Evolutionary conservation across 2,113 vertebrate genomes (phyloP).

Genomic region (Pseudolaguvia tuberculata): DNA sequence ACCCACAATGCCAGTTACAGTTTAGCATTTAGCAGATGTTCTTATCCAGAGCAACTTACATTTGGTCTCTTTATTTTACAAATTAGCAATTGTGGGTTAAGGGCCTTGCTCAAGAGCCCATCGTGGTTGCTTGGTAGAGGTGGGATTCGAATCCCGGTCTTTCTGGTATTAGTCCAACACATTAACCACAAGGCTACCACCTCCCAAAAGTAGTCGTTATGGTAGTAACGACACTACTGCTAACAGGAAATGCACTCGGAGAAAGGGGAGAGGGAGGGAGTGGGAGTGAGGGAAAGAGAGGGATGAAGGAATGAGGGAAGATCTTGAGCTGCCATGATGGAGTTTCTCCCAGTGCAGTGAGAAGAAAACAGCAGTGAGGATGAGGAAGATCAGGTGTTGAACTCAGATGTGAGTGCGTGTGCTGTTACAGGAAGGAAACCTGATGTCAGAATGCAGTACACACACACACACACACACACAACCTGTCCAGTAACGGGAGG

Average conservation of each 20-base stretch:
- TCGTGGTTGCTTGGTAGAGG: no score
- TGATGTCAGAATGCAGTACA: conserved; percentile 31
- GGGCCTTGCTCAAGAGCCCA: no score
- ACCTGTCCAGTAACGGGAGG: neutral
- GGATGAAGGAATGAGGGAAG: no score
- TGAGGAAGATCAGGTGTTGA: neutral
- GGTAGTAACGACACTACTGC: conserved; percentile 42
- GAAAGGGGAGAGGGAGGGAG: conserved; percentile 47
- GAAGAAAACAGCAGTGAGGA: conserved; percentile 56
- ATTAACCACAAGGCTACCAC: no score
- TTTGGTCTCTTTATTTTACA: no score
- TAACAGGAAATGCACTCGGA: conserved; percentile 53
- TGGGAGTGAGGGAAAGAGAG: no score
- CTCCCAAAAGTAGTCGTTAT: no score
- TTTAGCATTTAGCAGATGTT: no score
- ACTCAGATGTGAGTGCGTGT: neutral
- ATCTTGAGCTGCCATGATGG: conserved; percentile 69
- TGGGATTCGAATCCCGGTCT: no score
- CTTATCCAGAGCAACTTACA: no score
- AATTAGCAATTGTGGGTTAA: no score
- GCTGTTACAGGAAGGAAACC: conserved; percentile 45
- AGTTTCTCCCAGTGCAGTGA: conserved; percentile 63
- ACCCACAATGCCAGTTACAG: conserved; percentile 56
- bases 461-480: neutral
- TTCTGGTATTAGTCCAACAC: no score